Evolutionary conservation across 2,113 vertebrate species (phyloP).

Genomic region (Campylorhamphus procurvoides): DNA sequence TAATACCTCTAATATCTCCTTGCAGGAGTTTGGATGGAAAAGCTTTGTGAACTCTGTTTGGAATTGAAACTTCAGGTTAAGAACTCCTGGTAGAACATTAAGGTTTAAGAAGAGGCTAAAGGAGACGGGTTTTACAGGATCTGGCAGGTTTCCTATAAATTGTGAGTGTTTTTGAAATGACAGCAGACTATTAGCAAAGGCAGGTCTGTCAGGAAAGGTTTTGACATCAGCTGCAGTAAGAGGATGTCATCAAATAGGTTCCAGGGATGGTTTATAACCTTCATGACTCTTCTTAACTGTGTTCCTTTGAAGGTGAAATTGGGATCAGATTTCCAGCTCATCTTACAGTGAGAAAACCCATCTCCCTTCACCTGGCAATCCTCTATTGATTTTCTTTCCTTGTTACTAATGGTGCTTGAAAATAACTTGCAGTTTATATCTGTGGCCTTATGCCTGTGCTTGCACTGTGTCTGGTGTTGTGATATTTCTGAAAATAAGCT

Average conservation of each 20-base stretch:
- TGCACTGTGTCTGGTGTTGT: constrained; percentile 17
- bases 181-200: not conserved
- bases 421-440: not conserved
- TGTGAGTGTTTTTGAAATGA: not conserved
- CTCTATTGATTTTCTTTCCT: constrained; percentile 20
- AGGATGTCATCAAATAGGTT: not conserved
- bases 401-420: constrained; percentile 8
- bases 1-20: not conserved
- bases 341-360: not conserved
- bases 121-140: not conserved
- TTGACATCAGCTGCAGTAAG: not conserved
- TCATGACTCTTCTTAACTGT: not conserved
- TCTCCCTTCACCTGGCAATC: not conserved
- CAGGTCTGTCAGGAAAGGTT: not conserved
- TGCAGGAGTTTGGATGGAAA: not conserved
- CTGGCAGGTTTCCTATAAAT: not conserved
- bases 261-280: not conserved
- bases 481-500: constrained; percentile 42
- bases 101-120: not conserved
- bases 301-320: not conserved
- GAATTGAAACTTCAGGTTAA: not conserved
- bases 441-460: constrained; percentile 8
- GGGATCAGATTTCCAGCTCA: not conserved
- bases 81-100: not conserved
- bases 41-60: not conserved